phyloP scores from a whole-genome alignment of 2,888 invertebrate species.

The Aphidius colemani region DNA sequence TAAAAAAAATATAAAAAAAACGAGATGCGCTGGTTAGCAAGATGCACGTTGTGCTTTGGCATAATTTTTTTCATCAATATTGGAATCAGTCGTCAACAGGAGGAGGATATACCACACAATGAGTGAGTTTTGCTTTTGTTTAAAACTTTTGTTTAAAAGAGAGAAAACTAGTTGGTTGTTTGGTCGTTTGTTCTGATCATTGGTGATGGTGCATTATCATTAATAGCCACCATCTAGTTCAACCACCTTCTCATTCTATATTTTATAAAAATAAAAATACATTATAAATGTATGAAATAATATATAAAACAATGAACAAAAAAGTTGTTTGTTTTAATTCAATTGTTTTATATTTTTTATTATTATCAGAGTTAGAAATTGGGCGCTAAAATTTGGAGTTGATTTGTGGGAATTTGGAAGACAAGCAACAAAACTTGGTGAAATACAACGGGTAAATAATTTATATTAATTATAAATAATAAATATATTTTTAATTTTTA shows the following conservation, averaged over 20 bases:
- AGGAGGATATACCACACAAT: conserved; percentile 88
- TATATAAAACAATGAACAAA: neutral
- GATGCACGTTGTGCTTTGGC: conserved; percentile 42
- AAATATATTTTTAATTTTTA: conserved; percentile 1
- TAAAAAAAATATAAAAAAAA: conserved; percentile 15
- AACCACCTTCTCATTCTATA: neutral
- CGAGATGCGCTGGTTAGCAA: conserved; percentile 34
- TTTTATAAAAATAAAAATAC: neutral
- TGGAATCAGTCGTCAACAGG: conserved; percentile 71
- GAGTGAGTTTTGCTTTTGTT: conserved; percentile 70
- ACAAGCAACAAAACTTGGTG: conserved; percentile 86
- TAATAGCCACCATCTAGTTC: neutral
- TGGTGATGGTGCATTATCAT: neutral
- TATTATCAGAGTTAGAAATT: conserved; percentile 83
- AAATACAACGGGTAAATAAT: conserved; percentile 74
- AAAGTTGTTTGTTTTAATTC: neutral
- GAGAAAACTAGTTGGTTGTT: conserved; percentile 25
- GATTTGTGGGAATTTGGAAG: conserved; percentile 88
- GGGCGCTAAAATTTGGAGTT: conserved; percentile 89
- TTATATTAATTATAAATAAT: conserved; percentile 2
- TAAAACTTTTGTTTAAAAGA: conserved; percentile 29
- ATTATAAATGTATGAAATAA: neutral
- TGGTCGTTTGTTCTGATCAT: conserved; percentile 22
- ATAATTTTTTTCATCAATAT: conserved; percentile 59
- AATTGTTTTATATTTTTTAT: neutral